Base-by-base conservation (phyloP, 2,888 invertebrate genomes). In the Aleiodes leptofemur region DNA sequence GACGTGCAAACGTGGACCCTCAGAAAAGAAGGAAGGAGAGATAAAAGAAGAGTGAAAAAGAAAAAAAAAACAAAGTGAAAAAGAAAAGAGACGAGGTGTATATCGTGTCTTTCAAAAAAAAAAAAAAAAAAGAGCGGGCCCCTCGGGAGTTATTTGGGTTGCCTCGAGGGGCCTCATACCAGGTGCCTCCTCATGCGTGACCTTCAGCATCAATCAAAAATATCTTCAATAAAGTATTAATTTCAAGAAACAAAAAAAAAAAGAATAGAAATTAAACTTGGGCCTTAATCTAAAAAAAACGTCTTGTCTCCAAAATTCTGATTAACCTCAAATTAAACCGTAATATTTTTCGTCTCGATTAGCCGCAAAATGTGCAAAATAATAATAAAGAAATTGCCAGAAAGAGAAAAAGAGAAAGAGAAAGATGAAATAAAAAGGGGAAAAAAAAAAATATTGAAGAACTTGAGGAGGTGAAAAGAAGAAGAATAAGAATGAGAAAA, bases 401-500 rank as follows among this genome's bases (percentile, higher is more conserved):
- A 23, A 23, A 73, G 50, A 77, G 29, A 71, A 69, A 74, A n/a
- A n/a, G n/a, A 23, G 23, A 23, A 23, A 73, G 50, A 77, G 29
- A 71, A 69, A 74, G 76, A 23, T 23, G 23, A 2, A 23, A 23
- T 23, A 1, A 56, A 48, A 61, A 51, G 61, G 38, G 68, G 72
- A 74, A 69, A 51, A 72, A 48, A 77, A 75, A 73, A 43, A 68
- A 48, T 69, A 55, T 59, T 64, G 66, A 29, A 68, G 68, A 68
- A 68, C 51, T 68, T 51, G 74, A 74, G 72, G 74, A 69, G 71
- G 74, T 66, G 80, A 69, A 77, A 71, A 77, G 74, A 68, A 69
- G 72, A 77, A 74, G 79, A 79, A 51, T 75, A 79, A 80, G 81
- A 79, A 76, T 78, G 82, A 80, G 80, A 79, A 82, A 83, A 84